Evolutionary conservation across 2,797 vertebrate species (phyloP).

Genomic region (Eulemur coronatus): DNA sequence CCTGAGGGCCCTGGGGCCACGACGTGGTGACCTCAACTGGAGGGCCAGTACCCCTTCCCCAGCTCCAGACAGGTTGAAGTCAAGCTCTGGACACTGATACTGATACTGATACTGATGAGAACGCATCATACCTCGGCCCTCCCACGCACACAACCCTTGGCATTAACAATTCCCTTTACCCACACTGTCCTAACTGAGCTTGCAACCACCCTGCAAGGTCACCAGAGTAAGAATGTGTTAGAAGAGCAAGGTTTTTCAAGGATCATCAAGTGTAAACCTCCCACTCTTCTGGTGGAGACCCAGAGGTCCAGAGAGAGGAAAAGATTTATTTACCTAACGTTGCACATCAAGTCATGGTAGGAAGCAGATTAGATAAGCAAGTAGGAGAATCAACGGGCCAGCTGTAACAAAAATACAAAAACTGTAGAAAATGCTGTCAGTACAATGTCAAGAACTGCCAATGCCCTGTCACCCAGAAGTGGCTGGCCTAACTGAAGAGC

Average conservation of each 20-base stretch:
- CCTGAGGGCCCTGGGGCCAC: not conserved
- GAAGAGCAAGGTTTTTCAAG: not conserved
- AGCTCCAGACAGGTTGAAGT: not conserved
- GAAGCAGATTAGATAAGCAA: not conserved
- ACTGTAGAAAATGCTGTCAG: not conserved
- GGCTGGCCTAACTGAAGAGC: not conserved
- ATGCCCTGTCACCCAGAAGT: not conserved
- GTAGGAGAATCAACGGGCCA: not conserved
- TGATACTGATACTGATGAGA: not conserved
- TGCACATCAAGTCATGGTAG: not conserved
- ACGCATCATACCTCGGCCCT: not conserved
- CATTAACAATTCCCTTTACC: not conserved
- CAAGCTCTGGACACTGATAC: not conserved
- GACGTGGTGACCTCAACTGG: accelerated
- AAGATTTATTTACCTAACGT: not conserved
- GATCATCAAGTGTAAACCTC: not conserved
- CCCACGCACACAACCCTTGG: not conserved
- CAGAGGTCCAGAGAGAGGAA: not conserved
- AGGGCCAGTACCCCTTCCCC: not conserved
- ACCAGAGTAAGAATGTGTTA: not conserved
- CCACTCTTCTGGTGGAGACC: not conserved
- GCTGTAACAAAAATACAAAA: not conserved
- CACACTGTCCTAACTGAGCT: not conserved
- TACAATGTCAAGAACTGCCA: not conserved
- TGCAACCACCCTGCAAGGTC: not conserved